A percentile compares a stretch with the other conserved stretches of the same genome.
phyloP scores from a whole-genome alignment of 2,113 vertebrate species.

The Uria aalge region DNA sequence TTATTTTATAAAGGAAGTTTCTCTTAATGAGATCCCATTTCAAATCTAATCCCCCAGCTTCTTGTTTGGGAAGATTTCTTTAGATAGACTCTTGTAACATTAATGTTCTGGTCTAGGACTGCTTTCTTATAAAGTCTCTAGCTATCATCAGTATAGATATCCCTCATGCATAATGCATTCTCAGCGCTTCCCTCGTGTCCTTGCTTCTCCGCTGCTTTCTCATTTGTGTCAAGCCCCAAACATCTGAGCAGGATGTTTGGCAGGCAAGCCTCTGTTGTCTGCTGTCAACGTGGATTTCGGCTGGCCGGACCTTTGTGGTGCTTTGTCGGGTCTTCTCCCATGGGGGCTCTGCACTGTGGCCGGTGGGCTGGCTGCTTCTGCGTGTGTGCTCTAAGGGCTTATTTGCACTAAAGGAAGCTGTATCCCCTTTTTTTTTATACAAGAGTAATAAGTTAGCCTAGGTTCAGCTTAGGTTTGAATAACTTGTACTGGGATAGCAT shows the following conservation, averaged over 20 bases:
- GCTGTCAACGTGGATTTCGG: background rate
- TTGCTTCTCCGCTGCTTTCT: background rate
- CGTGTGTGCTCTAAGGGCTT: background rate
- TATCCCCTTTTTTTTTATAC: background rate
- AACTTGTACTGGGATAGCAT: too few relatives aligned
- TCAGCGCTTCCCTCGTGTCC: background rate
- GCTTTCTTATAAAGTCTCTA: background rate
- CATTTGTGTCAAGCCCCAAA: background rate
- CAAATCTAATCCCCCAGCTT: background rate
- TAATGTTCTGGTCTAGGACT: background rate
- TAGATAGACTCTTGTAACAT: constrained; percentile 17
- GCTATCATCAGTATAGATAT: background rate
- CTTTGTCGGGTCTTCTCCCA: background rate
- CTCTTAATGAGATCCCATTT: constrained; percentile 52
- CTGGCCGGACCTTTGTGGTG: background rate
- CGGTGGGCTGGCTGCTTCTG: fast-evolving
- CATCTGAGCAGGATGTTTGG: background rate
- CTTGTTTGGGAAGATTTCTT: constrained; percentile 43
- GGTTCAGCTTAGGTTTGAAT: background rate
- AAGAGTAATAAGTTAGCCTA: background rate
- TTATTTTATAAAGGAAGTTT: background rate
- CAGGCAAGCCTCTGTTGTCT: background rate
- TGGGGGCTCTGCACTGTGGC: background rate
- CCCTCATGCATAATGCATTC: constrained; percentile 32
- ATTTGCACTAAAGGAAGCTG: background rate